Percentiles rank a stretch among this genome's conserved stretches.
phyloP scores from a whole-genome alignment of 2,113 vertebrate genomes.

The Oenanthe melanoleuca region DNA sequence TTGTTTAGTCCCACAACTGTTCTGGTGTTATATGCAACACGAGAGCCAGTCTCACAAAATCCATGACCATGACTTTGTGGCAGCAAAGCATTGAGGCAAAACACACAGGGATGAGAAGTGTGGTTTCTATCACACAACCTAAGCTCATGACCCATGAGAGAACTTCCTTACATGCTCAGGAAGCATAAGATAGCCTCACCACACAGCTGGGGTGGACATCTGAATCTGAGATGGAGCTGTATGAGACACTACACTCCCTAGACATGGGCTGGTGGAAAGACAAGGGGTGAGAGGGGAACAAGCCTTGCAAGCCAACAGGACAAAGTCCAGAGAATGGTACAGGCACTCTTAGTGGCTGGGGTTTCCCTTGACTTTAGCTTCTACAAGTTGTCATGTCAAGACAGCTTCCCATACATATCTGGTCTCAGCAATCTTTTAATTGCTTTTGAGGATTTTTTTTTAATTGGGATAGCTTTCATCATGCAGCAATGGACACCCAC shows the following conservation, averaged over 20 bases:
- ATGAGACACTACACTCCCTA: background rate
- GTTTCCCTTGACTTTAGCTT: background rate
- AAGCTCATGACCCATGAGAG: background rate
- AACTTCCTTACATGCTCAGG: background rate
- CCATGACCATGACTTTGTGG: background rate
- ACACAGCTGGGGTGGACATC: background rate
- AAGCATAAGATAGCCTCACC: background rate
- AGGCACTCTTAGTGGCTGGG: fast-evolving
- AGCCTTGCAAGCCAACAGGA: background rate
- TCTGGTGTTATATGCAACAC: background rate
- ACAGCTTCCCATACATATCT: background rate
- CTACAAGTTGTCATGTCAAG: background rate
- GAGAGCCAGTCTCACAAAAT: background rate
- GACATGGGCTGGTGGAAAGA: background rate
- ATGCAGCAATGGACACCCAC: background rate
- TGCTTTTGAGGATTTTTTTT: background rate
- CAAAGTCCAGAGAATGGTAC: background rate
- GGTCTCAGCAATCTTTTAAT: background rate
- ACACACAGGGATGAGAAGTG: fast-evolving
- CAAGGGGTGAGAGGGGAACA: background rate
- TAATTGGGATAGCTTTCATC: background rate
- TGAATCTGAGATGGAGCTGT: background rate
- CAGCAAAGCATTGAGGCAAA: background rate
- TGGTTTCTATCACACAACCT: background rate
- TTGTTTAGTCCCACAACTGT: background rate